These are phyloP conservation scores for Cosmopolites sordidus DNA, from an alignment of 2,888 invertebrate species.

Conservation along the genomic window DNA sequence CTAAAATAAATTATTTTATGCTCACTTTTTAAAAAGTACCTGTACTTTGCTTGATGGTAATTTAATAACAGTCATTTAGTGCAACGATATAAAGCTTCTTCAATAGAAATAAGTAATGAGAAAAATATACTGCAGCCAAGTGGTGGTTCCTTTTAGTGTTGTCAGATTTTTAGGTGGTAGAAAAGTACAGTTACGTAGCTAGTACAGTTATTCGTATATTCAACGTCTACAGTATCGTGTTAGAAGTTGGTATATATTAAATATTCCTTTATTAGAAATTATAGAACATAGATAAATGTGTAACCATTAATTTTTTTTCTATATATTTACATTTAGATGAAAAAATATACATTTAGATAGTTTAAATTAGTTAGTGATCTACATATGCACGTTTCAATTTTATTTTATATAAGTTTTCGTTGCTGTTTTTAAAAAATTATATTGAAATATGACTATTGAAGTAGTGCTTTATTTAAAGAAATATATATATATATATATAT, in stretches of 20 bases:
- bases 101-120: neutral
- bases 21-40: no score
- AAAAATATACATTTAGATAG: no score
- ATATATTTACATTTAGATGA: neutral
- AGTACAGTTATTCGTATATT: slow-evolving; percentile 7
- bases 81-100: no score
- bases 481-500: no score
- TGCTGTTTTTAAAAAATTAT: no score
- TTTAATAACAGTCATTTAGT: no score
- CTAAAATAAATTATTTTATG: no score
- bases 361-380: neutral
- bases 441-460: no score
- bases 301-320: slow-evolving; percentile 4
- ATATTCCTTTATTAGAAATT: slow-evolving; percentile 4
- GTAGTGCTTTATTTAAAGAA: no score
- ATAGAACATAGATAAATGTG: slow-evolving; percentile 9
- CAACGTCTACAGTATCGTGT: neutral
- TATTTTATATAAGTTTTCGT: no score
- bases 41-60: no score
- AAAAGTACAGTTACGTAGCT: slow-evolving; percentile 13
- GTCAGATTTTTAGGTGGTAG: slow-evolving; percentile 14
- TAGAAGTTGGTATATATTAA: slow-evolving; percentile 10
- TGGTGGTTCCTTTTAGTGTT: slow-evolving; percentile 9
- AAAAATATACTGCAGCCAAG: slow-evolving; percentile 5
- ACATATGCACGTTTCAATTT: no score